These are phyloP conservation scores for Eidolon dupreanum DNA, from an alignment of 2,797 vertebrate species.

Conservation along the genomic window DNA sequence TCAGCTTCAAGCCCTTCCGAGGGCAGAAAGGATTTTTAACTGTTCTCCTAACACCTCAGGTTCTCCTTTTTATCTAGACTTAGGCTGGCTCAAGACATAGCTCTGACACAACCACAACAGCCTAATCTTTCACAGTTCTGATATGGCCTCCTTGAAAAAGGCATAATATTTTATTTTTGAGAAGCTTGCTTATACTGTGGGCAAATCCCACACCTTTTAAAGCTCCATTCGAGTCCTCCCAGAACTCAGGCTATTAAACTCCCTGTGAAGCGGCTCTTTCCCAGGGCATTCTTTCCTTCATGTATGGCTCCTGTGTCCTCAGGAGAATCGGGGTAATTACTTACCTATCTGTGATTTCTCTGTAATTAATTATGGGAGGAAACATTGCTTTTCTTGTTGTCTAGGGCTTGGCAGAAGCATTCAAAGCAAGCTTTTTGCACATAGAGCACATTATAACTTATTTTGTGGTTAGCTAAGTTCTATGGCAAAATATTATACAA, in stretches of 20 bases:
- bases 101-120: not conserved
- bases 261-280: not conserved
- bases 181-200: not conserved
- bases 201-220: not conserved
- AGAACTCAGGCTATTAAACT: not conserved
- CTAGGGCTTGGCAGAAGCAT: conserved; percentile 68
- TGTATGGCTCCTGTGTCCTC: not conserved
- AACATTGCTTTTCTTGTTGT: conserved; percentile 62
- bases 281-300: not conserved
- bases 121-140: not conserved
- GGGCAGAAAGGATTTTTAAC: not conserved
- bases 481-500: conserved; percentile 52
- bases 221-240: not conserved
- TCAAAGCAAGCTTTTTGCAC: conserved; percentile 65
- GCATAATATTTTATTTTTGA: not conserved
- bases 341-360: conserved; percentile 64
- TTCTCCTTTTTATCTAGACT: not conserved
- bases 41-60: not conserved
- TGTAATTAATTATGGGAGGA: conserved; percentile 72
- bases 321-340: not conserved
- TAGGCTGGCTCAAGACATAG: not conserved
- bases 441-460: conserved; percentile 61
- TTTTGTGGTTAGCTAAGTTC: conserved; percentile 66
- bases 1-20: not conserved
- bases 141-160: not conserved